phyloP scores from a whole-genome alignment of 2,113 vertebrate species.

The Caranx melampygus region DNA sequence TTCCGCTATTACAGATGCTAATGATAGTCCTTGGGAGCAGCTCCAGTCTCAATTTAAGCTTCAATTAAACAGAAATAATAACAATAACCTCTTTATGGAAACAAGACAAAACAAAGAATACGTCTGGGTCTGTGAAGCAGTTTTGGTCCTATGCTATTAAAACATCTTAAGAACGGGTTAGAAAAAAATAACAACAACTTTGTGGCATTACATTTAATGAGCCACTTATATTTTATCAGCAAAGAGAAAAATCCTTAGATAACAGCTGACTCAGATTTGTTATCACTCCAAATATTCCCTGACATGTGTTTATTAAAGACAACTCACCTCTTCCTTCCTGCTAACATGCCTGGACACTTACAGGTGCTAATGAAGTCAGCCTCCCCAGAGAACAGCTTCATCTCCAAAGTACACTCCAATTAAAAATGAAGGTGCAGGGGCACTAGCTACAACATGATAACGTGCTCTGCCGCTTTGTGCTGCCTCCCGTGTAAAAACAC shows the following conservation, averaged over 20 bases:
- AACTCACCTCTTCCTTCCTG: background rate
- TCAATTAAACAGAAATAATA: conserved; percentile 24
- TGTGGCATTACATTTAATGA: background rate
- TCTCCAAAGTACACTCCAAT: conserved; percentile 69
- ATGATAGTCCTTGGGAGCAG: conserved; percentile 20
- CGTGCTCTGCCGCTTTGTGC: conserved; percentile 9
- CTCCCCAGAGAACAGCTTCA: conserved; percentile 44
- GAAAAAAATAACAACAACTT: background rate
- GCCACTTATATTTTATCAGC: background rate
- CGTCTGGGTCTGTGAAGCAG: background rate
- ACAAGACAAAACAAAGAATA: conserved; percentile 1
- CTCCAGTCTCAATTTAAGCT: conserved; percentile 25
- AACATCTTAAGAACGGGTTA: background rate
- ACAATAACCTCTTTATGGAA: conserved; percentile 5
- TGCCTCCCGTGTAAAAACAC: conserved; percentile 15
- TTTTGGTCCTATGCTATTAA: too few relatives aligned
- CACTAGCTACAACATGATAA: conserved; percentile 40
- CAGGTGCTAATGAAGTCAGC: conserved; percentile 68
- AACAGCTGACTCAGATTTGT: background rate
- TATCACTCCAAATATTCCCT: background rate
- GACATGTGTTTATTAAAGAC: conserved; percentile 6
- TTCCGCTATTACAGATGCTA: conserved; percentile 35
- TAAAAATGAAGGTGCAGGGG: conserved; percentile 39
- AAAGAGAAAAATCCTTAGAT: background rate
- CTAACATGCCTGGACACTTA: conserved; percentile 51